Conservation (phyloP, 1,140 invertebrate species). For the Charaxes varanes region DNA sequence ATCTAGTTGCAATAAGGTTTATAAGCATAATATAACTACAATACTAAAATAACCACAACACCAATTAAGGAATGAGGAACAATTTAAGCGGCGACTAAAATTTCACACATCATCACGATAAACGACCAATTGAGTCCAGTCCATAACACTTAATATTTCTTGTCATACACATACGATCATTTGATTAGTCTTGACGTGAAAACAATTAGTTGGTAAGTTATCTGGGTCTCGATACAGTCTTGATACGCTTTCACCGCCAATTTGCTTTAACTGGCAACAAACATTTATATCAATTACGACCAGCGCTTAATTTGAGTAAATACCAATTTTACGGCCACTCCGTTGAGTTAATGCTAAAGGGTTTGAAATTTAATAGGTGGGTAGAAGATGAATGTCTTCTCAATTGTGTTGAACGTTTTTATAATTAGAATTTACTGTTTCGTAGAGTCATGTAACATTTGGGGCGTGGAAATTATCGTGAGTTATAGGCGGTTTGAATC, state of each 20-base stretch:
- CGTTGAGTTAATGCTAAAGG: slow-evolving; percentile 40
- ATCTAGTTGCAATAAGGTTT: too few species aligned
- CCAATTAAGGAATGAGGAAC: neutral
- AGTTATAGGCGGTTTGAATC: too few species aligned
- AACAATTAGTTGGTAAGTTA: slow-evolving; percentile 22
- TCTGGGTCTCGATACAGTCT: slow-evolving; percentile 14
- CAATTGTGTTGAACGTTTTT: slow-evolving; percentile 14
- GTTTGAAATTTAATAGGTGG: slow-evolving; percentile 55
- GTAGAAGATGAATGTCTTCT: slow-evolving; percentile 17
- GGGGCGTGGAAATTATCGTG: too few species aligned
- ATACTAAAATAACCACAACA: too few species aligned
- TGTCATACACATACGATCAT: slow-evolving; percentile 11
- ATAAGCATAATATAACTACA: too few species aligned
- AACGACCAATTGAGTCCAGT: slow-evolving; percentile 6
- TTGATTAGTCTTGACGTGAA: slow-evolving; percentile 15
- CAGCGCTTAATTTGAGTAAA: slow-evolving; percentile 60
- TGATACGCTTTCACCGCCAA: slow-evolving; percentile 34
- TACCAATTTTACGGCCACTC: slow-evolving; percentile 60
- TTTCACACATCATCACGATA: slow-evolving; percentile 10
- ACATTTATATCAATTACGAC: slow-evolving; percentile 66
- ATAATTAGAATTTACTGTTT: slow-evolving; percentile 14
- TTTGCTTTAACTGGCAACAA: slow-evolving; percentile 63
- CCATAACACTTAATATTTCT: slow-evolving; percentile 12
- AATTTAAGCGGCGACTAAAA: slow-evolving; percentile 2
- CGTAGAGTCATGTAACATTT: too few species aligned